phyloP scores from a whole-genome alignment of 2,888 invertebrate genomes.

The Strigamia maritima region DNA sequence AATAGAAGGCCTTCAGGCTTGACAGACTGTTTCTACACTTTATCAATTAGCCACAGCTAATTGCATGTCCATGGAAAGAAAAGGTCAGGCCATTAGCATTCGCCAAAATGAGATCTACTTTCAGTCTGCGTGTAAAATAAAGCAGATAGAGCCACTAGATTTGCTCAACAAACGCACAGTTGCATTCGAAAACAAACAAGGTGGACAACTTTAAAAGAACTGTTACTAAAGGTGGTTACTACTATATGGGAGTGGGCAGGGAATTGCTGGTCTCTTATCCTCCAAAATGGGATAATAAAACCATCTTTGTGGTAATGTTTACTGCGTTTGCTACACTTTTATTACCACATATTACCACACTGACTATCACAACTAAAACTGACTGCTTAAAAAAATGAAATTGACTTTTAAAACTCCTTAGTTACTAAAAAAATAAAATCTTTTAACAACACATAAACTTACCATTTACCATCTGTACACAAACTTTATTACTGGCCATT shows the following conservation, averaged over 20 bases:
- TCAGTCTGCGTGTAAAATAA: neutral
- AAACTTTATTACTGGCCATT: neutral
- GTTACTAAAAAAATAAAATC: neutral
- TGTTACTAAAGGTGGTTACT: neutral
- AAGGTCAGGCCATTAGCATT: constrained; percentile 34
- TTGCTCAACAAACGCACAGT: neutral
- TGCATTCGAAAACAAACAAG: neutral
- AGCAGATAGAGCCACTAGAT: neutral
- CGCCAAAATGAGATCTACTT: constrained; percentile 7
- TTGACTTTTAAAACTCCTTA: constrained; percentile 20
- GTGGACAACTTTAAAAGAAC: constrained; percentile 7
- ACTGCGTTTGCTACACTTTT: constrained; percentile 20
- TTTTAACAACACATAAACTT: constrained; percentile 11
- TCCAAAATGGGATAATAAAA: constrained; percentile 27
- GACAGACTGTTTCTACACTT: constrained; percentile 35
- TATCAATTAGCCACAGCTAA: constrained; percentile 36
- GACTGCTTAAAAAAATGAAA: constrained; percentile 24
- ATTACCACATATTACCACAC: constrained; percentile 24
- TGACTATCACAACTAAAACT: constrained; percentile 21
- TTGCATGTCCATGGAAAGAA: constrained; percentile 35
- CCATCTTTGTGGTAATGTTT: constrained; percentile 29
- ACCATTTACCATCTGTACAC: neutral
- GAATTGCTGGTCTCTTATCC: constrained; percentile 25
- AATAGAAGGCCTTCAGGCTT: constrained; percentile 10
- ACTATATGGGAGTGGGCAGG: constrained; percentile 2